These are phyloP conservation scores for Acipenser ruthenus DNA, from an alignment of 2,797 vertebrate genomes.

Conservation along the genomic window DNA sequence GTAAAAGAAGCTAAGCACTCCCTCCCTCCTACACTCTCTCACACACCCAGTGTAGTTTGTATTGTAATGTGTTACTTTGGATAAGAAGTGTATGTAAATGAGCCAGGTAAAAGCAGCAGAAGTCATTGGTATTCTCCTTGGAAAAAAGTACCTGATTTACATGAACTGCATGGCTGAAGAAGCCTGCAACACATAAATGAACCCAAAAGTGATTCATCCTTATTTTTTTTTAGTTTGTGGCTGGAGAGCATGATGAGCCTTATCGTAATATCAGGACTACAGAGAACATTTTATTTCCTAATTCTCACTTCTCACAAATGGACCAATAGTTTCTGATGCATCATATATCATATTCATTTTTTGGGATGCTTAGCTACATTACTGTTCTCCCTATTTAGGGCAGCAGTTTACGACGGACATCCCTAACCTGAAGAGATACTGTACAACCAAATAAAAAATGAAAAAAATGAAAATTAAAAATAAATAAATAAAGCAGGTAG, in stretches of 20 bases:
- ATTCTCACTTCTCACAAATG: background rate
- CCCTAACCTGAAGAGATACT: no score
- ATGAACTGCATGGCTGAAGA: conserved; percentile 49
- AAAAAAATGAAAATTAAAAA: no score
- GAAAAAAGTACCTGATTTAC: conserved; percentile 51
- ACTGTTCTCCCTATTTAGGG: no score
- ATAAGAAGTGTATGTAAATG: conserved; percentile 52
- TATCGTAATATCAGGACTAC: background rate
- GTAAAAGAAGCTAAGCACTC: conserved; percentile 27
- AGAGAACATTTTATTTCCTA: background rate
- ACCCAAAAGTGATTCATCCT: conserved; percentile 40
- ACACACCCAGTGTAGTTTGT: conserved; percentile 20
- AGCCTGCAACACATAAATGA: conserved; percentile 60
- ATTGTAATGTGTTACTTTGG: conserved; percentile 25
- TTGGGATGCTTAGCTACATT: no score
- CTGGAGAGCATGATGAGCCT: background rate
- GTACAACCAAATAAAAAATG: no score
- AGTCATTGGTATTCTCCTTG: conserved; percentile 49
- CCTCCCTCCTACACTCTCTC: conserved; percentile 16
- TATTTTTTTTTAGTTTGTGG: background rate
- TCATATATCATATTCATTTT: no score
- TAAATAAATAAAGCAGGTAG: no score
- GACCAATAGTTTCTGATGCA: background rate
- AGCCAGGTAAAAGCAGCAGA: conserved; percentile 49
- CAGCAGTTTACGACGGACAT: no score